Evolutionary conservation across 2,797 vertebrate genomes (phyloP), one percentile per base, ranked within the genome.

Genomic region (Spinibarbus caldwelli): DNA sequence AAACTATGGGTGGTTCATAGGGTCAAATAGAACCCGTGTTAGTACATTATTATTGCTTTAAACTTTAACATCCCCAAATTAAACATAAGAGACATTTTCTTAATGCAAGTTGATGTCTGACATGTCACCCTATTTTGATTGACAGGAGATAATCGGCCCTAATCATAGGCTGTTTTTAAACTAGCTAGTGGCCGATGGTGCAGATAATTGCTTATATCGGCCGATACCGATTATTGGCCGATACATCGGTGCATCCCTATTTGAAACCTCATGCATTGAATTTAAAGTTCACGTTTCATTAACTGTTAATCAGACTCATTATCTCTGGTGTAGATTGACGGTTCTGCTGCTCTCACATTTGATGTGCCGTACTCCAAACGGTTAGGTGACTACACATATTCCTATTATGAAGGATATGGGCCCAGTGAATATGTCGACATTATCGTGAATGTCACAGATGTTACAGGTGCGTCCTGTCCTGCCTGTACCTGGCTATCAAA

Each of bases 391-490:
- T 49, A 92, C 9, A 70, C 88, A 5, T 36, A 17, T 21, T 34
- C 49, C 1, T 36, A 79, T 59, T 77, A 0, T 5, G 59, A 26
- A 0, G 14, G 1, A 23, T 29, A 68, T 26, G 29, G 19, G 9
- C 2, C 41, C 8, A 19, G 62, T 0, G 76, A 86, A 26, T 79
- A 17, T n/a, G 3, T 94, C 0, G 73, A 11, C 7, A 90, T 98
- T 29, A 43, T 89, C 0, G 96, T 91, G 0, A 87, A 91, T 15
- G 97, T 98, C 83, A 97, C 95, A 0, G 97, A 98, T 0, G 93
- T 96, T 19, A 97, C 97, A 94, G 97, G 97, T 98, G 89, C 6
- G 75, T 71, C 17, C 17, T 0, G 1, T 17, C 23, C 29, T 34
- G 12, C 23, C 4, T 31, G 2, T 10, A 8, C 5, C 17, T 4